Conservation (phyloP, 2,888 invertebrate genomes). For the Drosophila buzzatii region DNA sequence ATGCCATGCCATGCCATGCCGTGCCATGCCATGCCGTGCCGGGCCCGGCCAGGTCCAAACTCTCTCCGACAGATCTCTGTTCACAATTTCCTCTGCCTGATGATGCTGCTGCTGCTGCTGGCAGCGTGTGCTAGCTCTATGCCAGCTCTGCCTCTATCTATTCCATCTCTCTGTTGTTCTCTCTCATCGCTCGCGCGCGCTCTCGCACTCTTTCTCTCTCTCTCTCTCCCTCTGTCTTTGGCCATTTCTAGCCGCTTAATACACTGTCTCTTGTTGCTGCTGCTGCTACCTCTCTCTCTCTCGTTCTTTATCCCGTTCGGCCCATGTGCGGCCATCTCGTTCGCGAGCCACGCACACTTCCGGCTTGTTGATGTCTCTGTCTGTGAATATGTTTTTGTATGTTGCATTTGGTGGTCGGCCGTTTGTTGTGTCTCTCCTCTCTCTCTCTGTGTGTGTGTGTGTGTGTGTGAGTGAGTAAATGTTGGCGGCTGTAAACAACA, state of each 20-base stretch:
- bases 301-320: background rate
- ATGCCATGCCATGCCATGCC: background rate
- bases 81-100: slow-evolving; percentile 42
- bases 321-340: slow-evolving; percentile 26
- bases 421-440: slow-evolving; percentile 18
- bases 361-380: slow-evolving; percentile 65
- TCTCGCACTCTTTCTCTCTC: slow-evolving; percentile 10
- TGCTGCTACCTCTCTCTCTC: background rate
- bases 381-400: slow-evolving; percentile 53
- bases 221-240: slow-evolving; percentile 5
- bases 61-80: slow-evolving; percentile 63
- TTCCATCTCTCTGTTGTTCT: slow-evolving; percentile 5
- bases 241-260: slow-evolving; percentile 12
- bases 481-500: slow-evolving; percentile 71
- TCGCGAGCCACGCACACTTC: slow-evolving; percentile 53
- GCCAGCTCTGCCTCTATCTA: slow-evolving; percentile 24
- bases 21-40: slow-evolving; percentile 22
- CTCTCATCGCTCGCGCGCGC: background rate
- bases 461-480: slow-evolving; percentile 35
- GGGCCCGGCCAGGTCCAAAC: slow-evolving; percentile 44
- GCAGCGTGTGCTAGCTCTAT: slow-evolving; percentile 2
- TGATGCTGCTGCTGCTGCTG: slow-evolving; percentile 9
- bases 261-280: slow-evolving; percentile 3
- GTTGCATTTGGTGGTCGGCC: slow-evolving; percentile 56
- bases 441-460: slow-evolving; percentile 21